Percentiles rank a stretch among this genome's conserved stretches.
Conservation (phyloP, 2,113 vertebrate species). For the Osmerus eperlanus region DNA sequence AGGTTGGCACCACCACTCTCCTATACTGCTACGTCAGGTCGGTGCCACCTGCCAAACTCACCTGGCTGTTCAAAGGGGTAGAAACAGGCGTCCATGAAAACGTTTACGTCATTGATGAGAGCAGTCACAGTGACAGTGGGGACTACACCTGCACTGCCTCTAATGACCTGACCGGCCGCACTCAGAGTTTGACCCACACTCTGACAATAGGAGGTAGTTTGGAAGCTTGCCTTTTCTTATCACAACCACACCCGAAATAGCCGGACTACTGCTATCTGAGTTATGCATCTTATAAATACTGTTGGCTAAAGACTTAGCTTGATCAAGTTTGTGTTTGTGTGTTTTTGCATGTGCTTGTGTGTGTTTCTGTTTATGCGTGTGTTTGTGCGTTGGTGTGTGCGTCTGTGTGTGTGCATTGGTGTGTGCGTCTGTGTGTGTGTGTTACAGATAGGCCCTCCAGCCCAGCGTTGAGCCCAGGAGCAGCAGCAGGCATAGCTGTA, state of each 20-base stretch:
- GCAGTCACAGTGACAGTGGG: constrained; percentile 18
- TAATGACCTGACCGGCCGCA: constrained; percentile 21
- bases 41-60: constrained; percentile 18
- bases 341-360: no score
- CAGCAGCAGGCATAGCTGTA: constrained; percentile 9
- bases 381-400: background rate
- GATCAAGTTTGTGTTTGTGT: no score
- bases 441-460: background rate
- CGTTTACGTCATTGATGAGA: constrained; percentile 21
- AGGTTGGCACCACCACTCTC: constrained; percentile 6
- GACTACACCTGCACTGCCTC: constrained; percentile 29
- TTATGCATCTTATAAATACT: no score
- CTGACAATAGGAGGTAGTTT: constrained; percentile 9
- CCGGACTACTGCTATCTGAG: no score
- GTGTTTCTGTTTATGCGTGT: background rate
- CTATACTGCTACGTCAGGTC: constrained; percentile 30
- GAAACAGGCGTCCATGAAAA: background rate
- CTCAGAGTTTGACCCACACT: background rate
- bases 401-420: background rate
- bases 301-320: no score
- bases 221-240: no score
- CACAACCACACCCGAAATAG: no score
- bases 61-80: constrained; percentile 26
- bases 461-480: constrained; percentile 1
- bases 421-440: background rate